Evolutionary conservation across 2,888 invertebrate genomes (phyloP).

Genomic region (Eugnorisma glareosa): DNA sequence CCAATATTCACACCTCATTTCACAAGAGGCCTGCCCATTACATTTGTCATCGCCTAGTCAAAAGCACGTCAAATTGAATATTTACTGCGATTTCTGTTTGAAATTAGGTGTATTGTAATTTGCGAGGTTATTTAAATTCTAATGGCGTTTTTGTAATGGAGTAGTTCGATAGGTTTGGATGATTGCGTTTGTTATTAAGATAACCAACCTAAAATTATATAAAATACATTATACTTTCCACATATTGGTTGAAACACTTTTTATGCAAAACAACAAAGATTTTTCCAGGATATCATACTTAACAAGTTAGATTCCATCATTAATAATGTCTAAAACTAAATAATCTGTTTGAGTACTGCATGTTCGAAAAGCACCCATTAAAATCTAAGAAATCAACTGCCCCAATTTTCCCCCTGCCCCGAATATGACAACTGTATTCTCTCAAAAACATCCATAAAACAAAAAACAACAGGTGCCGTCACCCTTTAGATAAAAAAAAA

Average conservation of each 20-base stretch:
- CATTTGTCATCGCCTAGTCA: conserved; percentile 82
- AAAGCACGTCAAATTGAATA: conserved; percentile 78
- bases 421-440: conserved; percentile 15
- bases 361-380: neutral
- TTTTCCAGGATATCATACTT: neutral
- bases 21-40: conserved; percentile 84
- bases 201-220: neutral
- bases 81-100: conserved; percentile 65
- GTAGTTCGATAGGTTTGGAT: neutral
- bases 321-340: neutral
- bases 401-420: neutral
- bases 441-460: conserved; percentile 47
- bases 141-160: conserved; percentile 26
- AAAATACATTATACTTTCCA: neutral
- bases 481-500: conserved; percentile 78
- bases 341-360: neutral
- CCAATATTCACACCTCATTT: conserved; percentile 91
- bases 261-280: neutral
- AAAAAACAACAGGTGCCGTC: conserved; percentile 81
- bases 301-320: neutral
- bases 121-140: conserved; percentile 56
- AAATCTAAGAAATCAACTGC: neutral
- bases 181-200: neutral
- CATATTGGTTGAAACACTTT: neutral
- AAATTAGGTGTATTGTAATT: conserved; percentile 76